Evolutionary conservation across 2,113 vertebrate species (phyloP).

Genomic region (Eurystomus gularis): DNA sequence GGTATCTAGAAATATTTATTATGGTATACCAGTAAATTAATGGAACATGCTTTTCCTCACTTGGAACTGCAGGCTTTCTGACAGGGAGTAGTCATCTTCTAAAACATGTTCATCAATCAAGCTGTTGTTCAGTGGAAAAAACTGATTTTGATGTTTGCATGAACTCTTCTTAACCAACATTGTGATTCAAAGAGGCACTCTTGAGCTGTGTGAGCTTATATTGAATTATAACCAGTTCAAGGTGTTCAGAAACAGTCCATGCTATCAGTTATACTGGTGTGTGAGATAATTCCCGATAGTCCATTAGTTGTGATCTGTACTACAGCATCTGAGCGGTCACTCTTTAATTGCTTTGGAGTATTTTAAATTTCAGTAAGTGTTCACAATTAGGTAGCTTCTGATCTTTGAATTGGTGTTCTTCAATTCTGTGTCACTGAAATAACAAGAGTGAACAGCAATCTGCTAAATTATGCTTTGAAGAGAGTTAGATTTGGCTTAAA

Average conservation of each 20-base stretch:
- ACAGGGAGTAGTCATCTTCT: not conserved
- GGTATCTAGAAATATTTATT: not conserved
- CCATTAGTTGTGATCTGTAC: not conserved
- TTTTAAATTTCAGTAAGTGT: not conserved
- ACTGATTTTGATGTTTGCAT: not conserved
- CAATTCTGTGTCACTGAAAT: not conserved
- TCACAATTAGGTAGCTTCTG: not conserved
- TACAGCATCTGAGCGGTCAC: not conserved
- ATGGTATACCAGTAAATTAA: not conserved
- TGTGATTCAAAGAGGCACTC: not conserved
- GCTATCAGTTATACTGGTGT: not conserved
- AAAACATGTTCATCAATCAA: not conserved
- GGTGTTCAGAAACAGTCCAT: not conserved
- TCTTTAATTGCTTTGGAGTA: not conserved
- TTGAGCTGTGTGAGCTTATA: not conserved
- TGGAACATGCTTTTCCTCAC: not conserved
- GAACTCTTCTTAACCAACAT: not conserved
- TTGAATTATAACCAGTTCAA: not conserved
- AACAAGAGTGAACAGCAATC: not conserved
- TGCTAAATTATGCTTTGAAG: not conserved
- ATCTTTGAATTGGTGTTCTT: not conserved
- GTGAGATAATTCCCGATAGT: not conserved
- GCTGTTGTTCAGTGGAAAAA: not conserved
- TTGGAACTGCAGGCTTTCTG: not conserved
- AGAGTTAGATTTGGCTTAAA: not conserved